A percentile compares a stretch with the other conserved stretches of the same genome.
Conservation (phyloP, 2,888 invertebrate genomes). For the Phyto melanocephala region DNA sequence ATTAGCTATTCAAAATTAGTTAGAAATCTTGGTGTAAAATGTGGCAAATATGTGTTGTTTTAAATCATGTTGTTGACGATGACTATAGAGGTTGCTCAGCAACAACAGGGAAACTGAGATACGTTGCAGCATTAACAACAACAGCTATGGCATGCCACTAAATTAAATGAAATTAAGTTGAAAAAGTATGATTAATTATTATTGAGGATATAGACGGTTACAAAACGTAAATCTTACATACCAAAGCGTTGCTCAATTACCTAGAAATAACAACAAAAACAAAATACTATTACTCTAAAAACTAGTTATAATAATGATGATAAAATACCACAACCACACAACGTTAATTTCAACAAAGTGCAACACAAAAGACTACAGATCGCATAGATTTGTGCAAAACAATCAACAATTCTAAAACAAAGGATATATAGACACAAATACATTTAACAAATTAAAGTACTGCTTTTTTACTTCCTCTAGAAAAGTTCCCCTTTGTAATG, state of each 20-base stretch:
- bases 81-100: neutral
- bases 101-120: neutral
- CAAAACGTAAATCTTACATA: neutral
- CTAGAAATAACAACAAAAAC: neutral
- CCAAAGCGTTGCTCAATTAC: neutral
- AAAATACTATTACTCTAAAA: neutral
- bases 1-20: no score
- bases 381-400: neutral
- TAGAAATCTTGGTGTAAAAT: no score
- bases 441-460: neutral
- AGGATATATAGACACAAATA: neutral
- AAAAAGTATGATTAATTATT: constrained; percentile 42
- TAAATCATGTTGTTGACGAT: neutral
- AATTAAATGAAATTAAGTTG: constrained; percentile 32
- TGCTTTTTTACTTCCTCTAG: neutral
- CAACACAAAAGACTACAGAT: neutral
- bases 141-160: constrained; percentile 22
- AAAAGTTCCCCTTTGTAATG: neutral
- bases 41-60: neutral
- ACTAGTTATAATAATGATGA: neutral
- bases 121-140: neutral
- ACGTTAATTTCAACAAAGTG: neutral
- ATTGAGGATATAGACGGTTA: constrained; percentile 57
- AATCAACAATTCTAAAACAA: constrained; percentile 16
- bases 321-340: neutral